Evolutionary conservation across 2,113 vertebrate genomes (phyloP), one percentile per base, ranked within the genome.

Genomic region (Pterocles burchelli): DNA sequence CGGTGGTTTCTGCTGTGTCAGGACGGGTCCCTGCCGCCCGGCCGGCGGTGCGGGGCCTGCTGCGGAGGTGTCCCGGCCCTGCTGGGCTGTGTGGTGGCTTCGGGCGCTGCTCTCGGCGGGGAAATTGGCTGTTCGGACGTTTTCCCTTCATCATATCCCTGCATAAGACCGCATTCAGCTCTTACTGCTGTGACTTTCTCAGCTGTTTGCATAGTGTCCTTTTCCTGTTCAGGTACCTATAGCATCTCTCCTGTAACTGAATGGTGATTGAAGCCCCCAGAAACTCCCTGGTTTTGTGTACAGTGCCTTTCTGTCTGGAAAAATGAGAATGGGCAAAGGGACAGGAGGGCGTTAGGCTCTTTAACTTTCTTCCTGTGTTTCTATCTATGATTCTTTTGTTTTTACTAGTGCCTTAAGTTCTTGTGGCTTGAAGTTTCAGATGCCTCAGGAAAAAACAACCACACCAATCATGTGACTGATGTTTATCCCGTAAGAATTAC

Each of bases 1-100:
- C 29, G 0, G 57, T 1, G 48, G 16, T 91, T 96, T 93, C 54
- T 95, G 93, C 95, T 96, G 95, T 93, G 95, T 96, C 95, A 93
- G 91, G 2, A 3, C 34, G 25, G 4, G 57, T 7, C 28, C 49
- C 62, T 7, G 29, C 62, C 2, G 54, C 62, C 46, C 52, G 26
- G 73, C 74, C 41, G 31, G 61, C 48, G 6, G 61, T 15, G 24
- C 55, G 17, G 8, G 68, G 61, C 72, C 24, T 6, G 62, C 68
- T 5, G 29, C 1, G 0, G 54, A 1, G 55, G 15, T 14, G 55
- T 6, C 58, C 59, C 43, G 8, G 70, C 26, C 41, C 49, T 5
- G 11, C 8, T 2, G 5, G 1, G 33, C 10, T 5, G 1, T 10
- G 3, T 11, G 10, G 20, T 0, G 43, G 36, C 51, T 8, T 5